These are phyloP conservation scores for Sylvia borin DNA, from an alignment of 2,797 vertebrate species.

Conservation along the genomic window DNA sequence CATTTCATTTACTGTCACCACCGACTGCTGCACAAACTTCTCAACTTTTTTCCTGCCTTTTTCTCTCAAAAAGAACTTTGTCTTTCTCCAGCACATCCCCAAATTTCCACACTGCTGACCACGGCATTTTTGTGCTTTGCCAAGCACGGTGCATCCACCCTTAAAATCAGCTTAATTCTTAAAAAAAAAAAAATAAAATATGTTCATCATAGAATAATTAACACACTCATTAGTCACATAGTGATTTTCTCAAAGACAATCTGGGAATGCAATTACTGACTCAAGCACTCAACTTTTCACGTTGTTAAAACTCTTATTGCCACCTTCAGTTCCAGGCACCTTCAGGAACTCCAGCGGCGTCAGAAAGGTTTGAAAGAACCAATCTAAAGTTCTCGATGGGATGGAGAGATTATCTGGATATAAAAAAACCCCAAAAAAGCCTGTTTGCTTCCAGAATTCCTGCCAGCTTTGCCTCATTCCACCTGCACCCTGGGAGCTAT, in stretches of 20 bases:
- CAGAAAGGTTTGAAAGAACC: neutral
- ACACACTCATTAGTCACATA: neutral
- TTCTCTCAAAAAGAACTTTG: neutral
- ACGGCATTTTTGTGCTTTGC: neutral
- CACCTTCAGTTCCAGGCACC: neutral
- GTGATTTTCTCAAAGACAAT: neutral
- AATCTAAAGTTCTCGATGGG: neutral
- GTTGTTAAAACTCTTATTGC: neutral
- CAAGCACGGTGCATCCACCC: neutral
- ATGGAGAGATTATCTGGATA: neutral
- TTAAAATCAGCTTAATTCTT: neutral
- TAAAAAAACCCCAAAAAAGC: neutral
- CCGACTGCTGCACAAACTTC: neutral
- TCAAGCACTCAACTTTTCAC: neutral
- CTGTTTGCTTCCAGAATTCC: conserved; percentile 1
- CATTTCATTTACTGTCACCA: neutral
- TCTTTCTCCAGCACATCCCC: neutral
- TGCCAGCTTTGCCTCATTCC: neutral
- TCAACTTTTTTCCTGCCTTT: neutral
- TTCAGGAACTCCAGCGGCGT: neutral
- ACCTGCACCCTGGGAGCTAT: neutral
- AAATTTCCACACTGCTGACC: neutral
- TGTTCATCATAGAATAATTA: neutral
- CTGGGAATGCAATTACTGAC: neutral
- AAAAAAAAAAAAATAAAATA: neutral